Evolutionary conservation across 1,140 invertebrate genomes (phyloP).

Genomic region (Sycobia sp.): DNA sequence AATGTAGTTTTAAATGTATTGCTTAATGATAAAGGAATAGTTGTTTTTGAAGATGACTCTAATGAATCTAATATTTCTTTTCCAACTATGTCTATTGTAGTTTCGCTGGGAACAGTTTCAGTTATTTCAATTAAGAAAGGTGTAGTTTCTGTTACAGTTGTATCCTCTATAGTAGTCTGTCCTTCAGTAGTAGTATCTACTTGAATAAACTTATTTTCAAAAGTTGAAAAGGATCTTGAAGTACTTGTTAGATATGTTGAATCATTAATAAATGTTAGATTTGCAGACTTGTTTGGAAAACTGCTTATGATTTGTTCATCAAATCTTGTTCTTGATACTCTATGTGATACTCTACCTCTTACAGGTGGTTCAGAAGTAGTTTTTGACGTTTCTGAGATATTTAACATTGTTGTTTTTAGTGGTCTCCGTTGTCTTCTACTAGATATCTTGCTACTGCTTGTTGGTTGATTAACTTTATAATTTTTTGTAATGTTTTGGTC

Average conservation of each 20-base stretch:
- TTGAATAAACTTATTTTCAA: no score
- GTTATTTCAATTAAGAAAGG: conserved; percentile 29
- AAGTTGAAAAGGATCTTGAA: not conserved
- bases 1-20: not conserved
- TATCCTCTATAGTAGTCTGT: not conserved
- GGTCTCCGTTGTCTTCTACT: conserved; percentile 29
- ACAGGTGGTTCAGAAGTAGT: conserved; percentile 29
- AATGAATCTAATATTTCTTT: conserved; percentile 16
- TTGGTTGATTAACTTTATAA: conserved; percentile 18
- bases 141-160: conserved; percentile 11
- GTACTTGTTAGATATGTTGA: conserved; percentile 6
- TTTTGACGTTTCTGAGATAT: conserved; percentile 40
- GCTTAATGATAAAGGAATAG: conserved; percentile 12
- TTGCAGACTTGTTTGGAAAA: conserved; percentile 10
- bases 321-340: conserved; percentile 24
- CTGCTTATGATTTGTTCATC: conserved; percentile 23
- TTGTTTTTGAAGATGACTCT: conserved; percentile 26
- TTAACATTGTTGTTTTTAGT: conserved; percentile 12
- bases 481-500: conserved; percentile 11
- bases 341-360: conserved; percentile 29
- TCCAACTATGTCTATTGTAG: conserved; percentile 1
- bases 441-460: not conserved
- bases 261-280: no score
- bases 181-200: not conserved
- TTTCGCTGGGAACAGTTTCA: conserved; percentile 9